Base-by-base conservation (phyloP, 2,888 invertebrate genomes). In the Diadromus collaris region DNA sequence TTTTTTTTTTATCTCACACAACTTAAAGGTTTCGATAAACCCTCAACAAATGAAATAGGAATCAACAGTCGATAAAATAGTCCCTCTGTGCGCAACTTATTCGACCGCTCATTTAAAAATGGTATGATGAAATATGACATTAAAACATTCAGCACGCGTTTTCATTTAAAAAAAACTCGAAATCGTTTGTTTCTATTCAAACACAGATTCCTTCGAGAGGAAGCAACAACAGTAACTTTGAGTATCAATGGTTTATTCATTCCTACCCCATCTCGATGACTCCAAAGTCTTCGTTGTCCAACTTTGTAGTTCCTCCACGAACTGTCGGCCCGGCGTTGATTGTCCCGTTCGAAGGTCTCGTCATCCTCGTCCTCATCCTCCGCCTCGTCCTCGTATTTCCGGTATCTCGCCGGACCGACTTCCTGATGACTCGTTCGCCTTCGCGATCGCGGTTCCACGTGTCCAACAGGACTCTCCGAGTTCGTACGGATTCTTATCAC, bases 181-280 rank as follows among this genome's bases (percentile, higher is more conserved):
- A 38, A 16, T 4, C 10, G 16, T 13, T 13, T 4, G 16, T 34
- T 34, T 2, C 34, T 1, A 2, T 13, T 10, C 13, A 38, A 38
- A 38, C 4, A 38, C 13, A 38, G 38, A 4, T 38, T 16, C 38
- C 38, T 38, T 6, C 2, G 5, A 4, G 38, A 38, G 16, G 38
- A 38, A 38, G 13, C 38, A 38, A 38, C 5, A 38, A 38, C 38
- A 5, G 5, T 38, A 38, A 34, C 34, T 16, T 38, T 38, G 38
- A 10, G 7, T 2, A n/a, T 13, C 48, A 21, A 6, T 34, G 10
- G 56, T 60, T 32, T 1, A 7, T 58, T 19, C 19, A 65, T 61
- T 69, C 83, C 77, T 89, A 90, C 89, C 89, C 86, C 88, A 80
- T 89, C 89, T 74, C 88, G 86, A 67, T 88, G 88, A 75, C 85